A percentile compares a stretch with the other conserved stretches of the same genome.
phyloP scores from a whole-genome alignment of 2,113 vertebrate genomes.

The Actenoides lindsayi region DNA sequence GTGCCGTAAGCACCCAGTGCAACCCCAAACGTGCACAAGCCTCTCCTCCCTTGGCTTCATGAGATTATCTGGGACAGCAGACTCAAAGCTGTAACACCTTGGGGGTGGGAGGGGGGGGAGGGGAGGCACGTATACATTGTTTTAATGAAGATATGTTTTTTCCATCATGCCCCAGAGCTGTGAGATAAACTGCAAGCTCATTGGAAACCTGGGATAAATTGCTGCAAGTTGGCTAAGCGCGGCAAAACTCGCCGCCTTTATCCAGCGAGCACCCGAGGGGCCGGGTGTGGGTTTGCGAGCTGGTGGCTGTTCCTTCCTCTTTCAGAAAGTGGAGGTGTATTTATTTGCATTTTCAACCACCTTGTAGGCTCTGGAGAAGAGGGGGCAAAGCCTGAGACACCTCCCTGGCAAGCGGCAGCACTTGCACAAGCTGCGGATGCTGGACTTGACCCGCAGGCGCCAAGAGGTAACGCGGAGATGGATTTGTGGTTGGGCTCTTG shows the following conservation, averaged over 20 bases:
- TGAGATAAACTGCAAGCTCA: neutral
- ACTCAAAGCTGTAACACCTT: neutral
- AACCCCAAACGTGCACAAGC: neutral
- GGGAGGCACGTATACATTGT: neutral
- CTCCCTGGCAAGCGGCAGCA: conserved; percentile 73
- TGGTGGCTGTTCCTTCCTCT: neutral
- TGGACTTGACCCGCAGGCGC: conserved; percentile 69
- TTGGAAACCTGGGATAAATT: neutral
- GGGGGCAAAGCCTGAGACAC: conserved; percentile 2
- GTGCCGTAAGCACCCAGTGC: neutral
- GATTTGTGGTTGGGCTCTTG: neutral
- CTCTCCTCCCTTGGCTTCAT: fast-evolving
- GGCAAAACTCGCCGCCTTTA: neutral
- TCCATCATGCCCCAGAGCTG: neutral
- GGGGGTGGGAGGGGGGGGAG: neutral
- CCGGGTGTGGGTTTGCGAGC: neutral
- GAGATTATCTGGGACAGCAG: fast-evolving
- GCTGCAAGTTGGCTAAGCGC: fast-evolving
- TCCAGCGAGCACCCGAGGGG: fast-evolving
- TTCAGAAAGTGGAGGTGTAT: neutral
- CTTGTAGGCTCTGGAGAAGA: conserved; percentile 62
- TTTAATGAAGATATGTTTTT: neutral
- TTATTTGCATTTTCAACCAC: neutral
- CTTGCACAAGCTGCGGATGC: conserved; percentile 79
- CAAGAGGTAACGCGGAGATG: conserved; percentile 64